Evolutionary conservation across 2,888 invertebrate genomes (phyloP).

Genomic region (Diogma glabrata): DNA sequence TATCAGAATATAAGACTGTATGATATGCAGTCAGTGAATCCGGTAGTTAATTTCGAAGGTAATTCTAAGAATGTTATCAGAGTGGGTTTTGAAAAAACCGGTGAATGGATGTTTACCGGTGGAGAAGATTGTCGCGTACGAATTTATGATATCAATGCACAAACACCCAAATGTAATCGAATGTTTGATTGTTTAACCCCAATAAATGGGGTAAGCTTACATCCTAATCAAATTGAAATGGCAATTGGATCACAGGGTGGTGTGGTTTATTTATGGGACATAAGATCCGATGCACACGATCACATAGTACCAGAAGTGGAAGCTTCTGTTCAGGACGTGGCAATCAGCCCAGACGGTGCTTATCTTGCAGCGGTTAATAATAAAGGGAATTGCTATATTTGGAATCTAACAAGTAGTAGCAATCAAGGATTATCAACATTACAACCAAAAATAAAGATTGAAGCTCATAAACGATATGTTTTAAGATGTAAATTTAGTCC

Average conservation of each 20-base stretch:
- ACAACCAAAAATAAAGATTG: conserved; percentile 59
- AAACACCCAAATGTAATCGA: conserved; percentile 75
- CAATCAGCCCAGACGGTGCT: conserved; percentile 75
- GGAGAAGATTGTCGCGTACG: conserved; percentile 86
- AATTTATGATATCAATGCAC: conserved; percentile 86
- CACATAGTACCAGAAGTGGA: conserved; percentile 83
- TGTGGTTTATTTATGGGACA: conserved; percentile 90
- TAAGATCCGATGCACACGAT: conserved; percentile 75
- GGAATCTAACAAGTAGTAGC: conserved; percentile 57
- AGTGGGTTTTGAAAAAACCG: conserved; percentile 62
- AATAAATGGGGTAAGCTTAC: conserved; percentile 85
- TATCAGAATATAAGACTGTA: conserved; percentile 95
- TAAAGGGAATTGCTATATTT: conserved; percentile 85
- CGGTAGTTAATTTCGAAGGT: conserved; percentile 86
- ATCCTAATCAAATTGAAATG: conserved; percentile 93
- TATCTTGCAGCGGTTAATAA: conserved; percentile 93
- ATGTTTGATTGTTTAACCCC: conserved; percentile 84
- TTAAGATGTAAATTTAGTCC: conserved; percentile 90
- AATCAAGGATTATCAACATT: conserved; percentile 55
- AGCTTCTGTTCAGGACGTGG: conserved; percentile 84
- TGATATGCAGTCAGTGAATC: conserved; percentile 78
- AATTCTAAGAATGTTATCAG: conserved; percentile 80
- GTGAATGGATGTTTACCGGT: conserved; percentile 96
- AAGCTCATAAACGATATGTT: conserved; percentile 78
- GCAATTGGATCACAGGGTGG: conserved; percentile 94